Base-by-base conservation (phyloP, 2,113 vertebrate genomes). In the Oplegnathus fasciatus region DNA sequence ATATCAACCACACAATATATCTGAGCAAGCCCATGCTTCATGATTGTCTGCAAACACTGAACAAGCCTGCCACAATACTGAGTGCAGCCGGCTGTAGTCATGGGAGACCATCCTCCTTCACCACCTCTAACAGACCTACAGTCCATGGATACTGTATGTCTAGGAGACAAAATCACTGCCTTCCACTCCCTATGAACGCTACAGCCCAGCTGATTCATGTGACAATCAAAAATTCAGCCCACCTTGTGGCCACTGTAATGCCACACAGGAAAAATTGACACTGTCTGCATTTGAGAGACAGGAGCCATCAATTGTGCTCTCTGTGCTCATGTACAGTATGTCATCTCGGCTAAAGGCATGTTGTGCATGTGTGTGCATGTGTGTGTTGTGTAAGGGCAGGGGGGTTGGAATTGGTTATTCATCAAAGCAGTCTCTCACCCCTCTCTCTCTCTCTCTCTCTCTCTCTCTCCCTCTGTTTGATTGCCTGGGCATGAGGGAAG, bases 191-290 rank as follows among this genome's bases (percentile, higher is more conserved):
- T 34, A 79, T 87, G 54, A 80, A 86, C 87, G 22, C 58, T 30
- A 37, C 88, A 76, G 60, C 48, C 57, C 70, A 75, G 46, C 68
- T 94, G 91, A 94, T 93, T 92, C 80, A 91, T 91, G 74, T 75
- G 66, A 84, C 81, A 89, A 91, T 94, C 82, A 88, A 73, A 75
- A 78, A 80, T 64, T 73, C 79, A 90, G 72, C 79, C 61, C 1
- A 57, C 50, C 75, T 76, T 24, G 46, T 67, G 75, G 75, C 75
- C 0, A 0, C 34, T 57, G 32, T 50, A 57, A 57, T 44, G 52
- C 58, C 72, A 75, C 65, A 9, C 50, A 55, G 32, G 42, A 68
- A 50, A 82, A 87, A 75, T 79, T 84, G 70, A 88, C 50, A 30
- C 72, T 0, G 78, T 74, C 79, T 86, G 80, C 78, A 78, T 83